These are phyloP conservation scores for Anolis carolinensis DNA, from an alignment of 2,113 vertebrate species.

Conservation along the genomic window DNA sequence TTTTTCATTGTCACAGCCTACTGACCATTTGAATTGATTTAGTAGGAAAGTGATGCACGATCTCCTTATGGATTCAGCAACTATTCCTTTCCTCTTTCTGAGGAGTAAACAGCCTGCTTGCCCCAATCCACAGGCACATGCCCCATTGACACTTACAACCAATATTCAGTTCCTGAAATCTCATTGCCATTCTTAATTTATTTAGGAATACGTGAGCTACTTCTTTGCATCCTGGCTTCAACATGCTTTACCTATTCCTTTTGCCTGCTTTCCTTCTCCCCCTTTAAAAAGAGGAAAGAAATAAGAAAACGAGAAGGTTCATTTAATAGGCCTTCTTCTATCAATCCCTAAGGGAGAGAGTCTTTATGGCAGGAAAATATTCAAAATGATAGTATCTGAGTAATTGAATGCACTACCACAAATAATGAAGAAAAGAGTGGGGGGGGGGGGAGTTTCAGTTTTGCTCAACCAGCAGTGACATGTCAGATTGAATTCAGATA, in stretches of 20 bases:
- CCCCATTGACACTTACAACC: background rate
- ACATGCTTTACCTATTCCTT: constrained; percentile 9
- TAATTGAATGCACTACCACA: constrained; percentile 60
- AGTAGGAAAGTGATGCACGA: background rate
- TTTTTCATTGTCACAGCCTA: background rate
- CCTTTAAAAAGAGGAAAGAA: background rate
- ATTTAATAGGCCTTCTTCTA: constrained; percentile 50
- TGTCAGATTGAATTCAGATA: constrained; percentile 49
- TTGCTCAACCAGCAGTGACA: constrained; percentile 15
- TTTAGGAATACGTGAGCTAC: background rate
- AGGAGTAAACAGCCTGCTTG: background rate
- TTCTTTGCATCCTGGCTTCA: background rate
- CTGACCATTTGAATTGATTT: background rate
- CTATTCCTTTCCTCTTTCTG: background rate
- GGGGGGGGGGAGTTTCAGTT: constrained; percentile 30
- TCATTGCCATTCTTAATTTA: background rate
- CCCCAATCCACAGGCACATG: background rate
- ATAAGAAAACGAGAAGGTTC: background rate
- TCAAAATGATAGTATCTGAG: constrained; percentile 60
- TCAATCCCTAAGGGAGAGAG: constrained; percentile 45
- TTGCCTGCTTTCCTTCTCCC: background rate
- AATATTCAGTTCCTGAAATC: background rate
- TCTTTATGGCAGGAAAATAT: constrained; percentile 54
- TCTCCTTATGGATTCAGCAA: background rate
- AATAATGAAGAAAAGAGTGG: constrained; percentile 33